A percentile compares a stretch with the other conserved stretches of the same genome.
Evolutionary conservation across 2,888 invertebrate species (phyloP).

Genomic region (Sphinx pinastri): DNA sequence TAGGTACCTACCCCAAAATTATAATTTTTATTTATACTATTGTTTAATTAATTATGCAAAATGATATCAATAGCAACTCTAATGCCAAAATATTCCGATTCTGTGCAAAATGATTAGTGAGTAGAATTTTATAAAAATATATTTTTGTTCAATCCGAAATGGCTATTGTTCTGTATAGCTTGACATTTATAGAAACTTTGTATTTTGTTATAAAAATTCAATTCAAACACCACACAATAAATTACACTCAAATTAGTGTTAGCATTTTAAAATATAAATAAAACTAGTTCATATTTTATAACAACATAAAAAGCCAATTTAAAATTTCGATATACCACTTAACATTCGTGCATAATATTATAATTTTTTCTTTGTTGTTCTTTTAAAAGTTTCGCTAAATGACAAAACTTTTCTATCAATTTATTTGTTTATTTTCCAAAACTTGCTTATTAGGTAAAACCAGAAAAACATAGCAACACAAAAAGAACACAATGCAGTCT

Average conservation of each 20-base stretch:
- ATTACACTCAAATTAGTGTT: background rate
- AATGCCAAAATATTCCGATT: background rate
- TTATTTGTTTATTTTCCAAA: background rate
- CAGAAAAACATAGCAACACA: background rate
- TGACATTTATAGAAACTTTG: background rate
- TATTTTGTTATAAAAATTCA: background rate
- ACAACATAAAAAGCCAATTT: background rate
- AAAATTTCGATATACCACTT: constrained; percentile 2
- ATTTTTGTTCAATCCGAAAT: background rate
- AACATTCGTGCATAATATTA: background rate
- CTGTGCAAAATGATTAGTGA: too few relatives aligned
- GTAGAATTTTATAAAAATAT: too few relatives aligned
- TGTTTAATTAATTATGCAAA: background rate
- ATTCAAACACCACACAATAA: background rate
- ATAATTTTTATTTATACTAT: too few relatives aligned
- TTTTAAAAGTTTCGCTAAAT: background rate
- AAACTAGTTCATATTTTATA: constrained; percentile 1
- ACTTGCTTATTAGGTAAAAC: background rate
- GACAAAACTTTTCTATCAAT: background rate
- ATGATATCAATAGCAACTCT: background rate
- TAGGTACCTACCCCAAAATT: too few relatives aligned
- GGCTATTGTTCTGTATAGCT: background rate
- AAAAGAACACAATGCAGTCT: background rate
- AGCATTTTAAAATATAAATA: background rate
- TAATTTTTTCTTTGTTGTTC: background rate